Evolutionary conservation across 2,113 vertebrate species (phyloP).

Genomic region (Recurvirostra avosetta): DNA sequence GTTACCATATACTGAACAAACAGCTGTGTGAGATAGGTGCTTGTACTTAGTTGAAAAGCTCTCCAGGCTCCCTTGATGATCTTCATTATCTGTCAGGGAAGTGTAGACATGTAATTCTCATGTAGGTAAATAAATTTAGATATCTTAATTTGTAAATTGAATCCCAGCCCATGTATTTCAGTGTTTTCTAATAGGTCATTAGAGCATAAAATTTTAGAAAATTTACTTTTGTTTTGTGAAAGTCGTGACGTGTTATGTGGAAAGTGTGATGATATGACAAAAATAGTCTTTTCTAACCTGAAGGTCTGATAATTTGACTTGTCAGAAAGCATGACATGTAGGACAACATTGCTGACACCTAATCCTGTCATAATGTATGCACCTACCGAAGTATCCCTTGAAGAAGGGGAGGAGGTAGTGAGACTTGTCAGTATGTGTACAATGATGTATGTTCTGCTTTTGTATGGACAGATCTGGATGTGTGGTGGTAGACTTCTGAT

Average conservation of each 20-base stretch:
- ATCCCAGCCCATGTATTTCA: neutral
- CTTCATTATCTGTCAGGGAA: neutral
- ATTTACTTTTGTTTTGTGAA: neutral
- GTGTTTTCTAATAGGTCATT: neutral
- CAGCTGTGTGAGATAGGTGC: neutral
- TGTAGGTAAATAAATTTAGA: neutral
- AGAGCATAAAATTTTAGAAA: neutral
- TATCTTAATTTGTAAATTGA: neutral
- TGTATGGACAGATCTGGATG: slow-evolving; percentile 91
- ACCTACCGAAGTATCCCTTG: neutral
- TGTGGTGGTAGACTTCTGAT: slow-evolving; percentile 92
- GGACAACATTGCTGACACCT: neutral
- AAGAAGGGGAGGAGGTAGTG: neutral
- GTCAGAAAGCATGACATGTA: neutral
- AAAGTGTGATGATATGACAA: neutral
- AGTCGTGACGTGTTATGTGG: neutral
- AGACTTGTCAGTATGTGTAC: neutral
- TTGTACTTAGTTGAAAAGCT: neutral
- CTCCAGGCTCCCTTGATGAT: neutral
- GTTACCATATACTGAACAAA: neutral
- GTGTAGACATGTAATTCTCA: neutral
- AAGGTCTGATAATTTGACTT: neutral
- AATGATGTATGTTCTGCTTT: neutral
- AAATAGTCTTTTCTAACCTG: neutral
- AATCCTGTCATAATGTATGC: neutral